phyloP scores from a whole-genome alignment of 2,888 invertebrate genomes.

The Scrobipalpa atriplicella region DNA sequence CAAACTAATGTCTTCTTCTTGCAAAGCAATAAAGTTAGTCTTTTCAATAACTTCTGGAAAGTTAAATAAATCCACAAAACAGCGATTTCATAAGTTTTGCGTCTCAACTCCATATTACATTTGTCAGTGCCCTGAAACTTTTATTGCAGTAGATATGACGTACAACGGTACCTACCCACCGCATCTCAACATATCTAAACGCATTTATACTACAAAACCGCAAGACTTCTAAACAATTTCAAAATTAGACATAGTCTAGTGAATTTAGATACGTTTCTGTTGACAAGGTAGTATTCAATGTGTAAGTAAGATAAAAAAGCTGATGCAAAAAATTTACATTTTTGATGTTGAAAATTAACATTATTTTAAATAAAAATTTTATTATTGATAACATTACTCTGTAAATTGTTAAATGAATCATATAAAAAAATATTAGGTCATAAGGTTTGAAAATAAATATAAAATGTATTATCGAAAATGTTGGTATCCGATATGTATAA shows the following conservation, averaged over 20 bases:
- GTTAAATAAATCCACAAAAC: constrained; percentile 51
- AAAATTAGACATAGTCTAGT: constrained; percentile 53
- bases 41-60: constrained; percentile 41
- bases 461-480: no score
- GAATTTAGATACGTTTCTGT: no score
- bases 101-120: constrained; percentile 67
- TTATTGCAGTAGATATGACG: constrained; percentile 74
- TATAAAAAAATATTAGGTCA: no score
- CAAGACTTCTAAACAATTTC: constrained; percentile 73
- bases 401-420: no score
- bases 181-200: constrained; percentile 46
- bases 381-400: no score
- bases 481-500: no score
- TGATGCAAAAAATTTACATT: no score
- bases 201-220: constrained; percentile 59
- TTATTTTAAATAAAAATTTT: no score
- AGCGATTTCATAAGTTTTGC: constrained; percentile 60
- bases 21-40: constrained; percentile 26
- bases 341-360: no score
- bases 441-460: no score
- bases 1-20: not conserved
- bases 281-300: no score
- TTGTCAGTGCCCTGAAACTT: constrained; percentile 77
- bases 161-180: constrained; percentile 61
- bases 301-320: no score